Base-by-base conservation (phyloP, 2,888 invertebrate species). In the Lamproptera curius region DNA sequence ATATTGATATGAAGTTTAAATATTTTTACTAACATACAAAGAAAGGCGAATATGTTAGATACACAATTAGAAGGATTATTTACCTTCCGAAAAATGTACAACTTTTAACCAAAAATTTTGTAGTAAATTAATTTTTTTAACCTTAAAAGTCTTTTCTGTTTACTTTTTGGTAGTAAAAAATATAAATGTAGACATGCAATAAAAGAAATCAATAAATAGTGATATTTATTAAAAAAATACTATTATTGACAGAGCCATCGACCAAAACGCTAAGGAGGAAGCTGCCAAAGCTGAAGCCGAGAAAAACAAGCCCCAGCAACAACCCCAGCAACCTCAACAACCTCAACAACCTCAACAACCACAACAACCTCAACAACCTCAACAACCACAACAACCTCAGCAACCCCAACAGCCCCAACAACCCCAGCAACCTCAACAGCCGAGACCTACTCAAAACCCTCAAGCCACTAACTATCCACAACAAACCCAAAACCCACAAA, bases 221-320 rank as follows among this genome's bases (percentile, higher is more conserved):
- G 20, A 26, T 14, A 11, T 5, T 37, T 31, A 34, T 36, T 34
- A 20, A 20, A 34, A 31, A 23, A 46, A 14, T 46, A 37, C 46
- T 47, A 44, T 35, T 11, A 16, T 38, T 63, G 63, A 42, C 67
- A 76, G 82, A 26, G 63, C 81, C 33, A 58, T 78, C 42, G 81
- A 78, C 37, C 68, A 80, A 58, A 73, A 70, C 44, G 77, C 76
- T 1, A 74, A 73, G 41, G 78, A 76, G 38, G 74, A 75, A 57
- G 70, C 70, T 39, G 67, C 59, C 9, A 66, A 66, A 53, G 66
- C 65, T 2, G 70, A 75, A 58, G 76, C 77, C 1, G 70, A 74
- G 43, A 71, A 74, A 53, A 67, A 76, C 51, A 69, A 76, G 43
- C 63, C 58, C 17, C 64, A 62, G 41, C 57, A 58, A 39, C 66